Evolutionary conservation across 2,113 vertebrate genomes (phyloP).

Genomic region (Chinchilla lanigera): DNA sequence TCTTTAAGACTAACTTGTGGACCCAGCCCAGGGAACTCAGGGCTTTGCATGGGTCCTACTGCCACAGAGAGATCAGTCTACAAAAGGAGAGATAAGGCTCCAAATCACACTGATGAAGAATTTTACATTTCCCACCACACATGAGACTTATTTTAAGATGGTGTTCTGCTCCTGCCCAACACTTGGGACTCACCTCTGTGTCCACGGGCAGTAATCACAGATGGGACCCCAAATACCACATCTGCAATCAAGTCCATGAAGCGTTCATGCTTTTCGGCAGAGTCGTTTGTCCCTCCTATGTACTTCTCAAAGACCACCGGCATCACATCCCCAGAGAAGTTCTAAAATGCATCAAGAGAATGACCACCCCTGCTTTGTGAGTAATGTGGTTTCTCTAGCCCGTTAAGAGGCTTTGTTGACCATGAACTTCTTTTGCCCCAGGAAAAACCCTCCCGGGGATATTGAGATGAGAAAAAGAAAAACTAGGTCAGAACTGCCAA

Average conservation of each 20-base stretch:
- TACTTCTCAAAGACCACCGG: constrained; percentile 36
- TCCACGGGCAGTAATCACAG: not conserved
- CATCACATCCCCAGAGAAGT: constrained; percentile 16
- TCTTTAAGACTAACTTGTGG: not conserved
- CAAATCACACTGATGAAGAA: not conserved
- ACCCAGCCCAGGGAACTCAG: not conserved
- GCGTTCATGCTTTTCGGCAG: constrained; percentile 40
- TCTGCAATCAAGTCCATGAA: constrained; percentile 60
- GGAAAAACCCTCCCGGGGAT: not conserved
- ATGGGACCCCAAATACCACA: not conserved
- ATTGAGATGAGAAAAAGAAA: not conserved
- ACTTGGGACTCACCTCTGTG: constrained; percentile 74
- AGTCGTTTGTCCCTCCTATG: constrained; percentile 58
- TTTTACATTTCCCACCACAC: too few species aligned
- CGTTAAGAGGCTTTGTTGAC: accelerated
- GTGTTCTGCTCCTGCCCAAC: too few species aligned
- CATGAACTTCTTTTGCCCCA: accelerated
- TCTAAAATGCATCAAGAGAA: constrained; percentile 52
- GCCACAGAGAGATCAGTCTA: not conserved
- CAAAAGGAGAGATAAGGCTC: not conserved
- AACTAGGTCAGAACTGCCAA: not conserved
- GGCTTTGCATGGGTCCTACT: accelerated
- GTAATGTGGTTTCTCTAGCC: accelerated
- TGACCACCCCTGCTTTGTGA: accelerated
- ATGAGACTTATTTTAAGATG: too few species aligned